Percentiles rank a stretch among this genome's conserved stretches.
Conservation (phyloP, 2,888 invertebrate genomes). For the Erebia ligea region DNA sequence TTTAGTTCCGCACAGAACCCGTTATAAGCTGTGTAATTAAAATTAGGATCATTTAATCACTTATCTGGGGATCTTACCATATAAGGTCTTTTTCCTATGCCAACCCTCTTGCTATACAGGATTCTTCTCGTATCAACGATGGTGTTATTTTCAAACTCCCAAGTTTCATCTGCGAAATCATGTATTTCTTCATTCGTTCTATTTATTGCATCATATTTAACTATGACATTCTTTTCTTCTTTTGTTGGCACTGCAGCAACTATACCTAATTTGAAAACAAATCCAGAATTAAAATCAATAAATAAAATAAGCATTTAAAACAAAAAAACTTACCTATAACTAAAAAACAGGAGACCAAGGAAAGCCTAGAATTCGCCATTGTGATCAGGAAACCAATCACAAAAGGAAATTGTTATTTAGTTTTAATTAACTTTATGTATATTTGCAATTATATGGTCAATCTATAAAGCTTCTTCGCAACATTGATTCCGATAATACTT, state of each 20-base stretch:
- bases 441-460: constrained; percentile 36
- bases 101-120: constrained; percentile 63
- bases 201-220: constrained; percentile 11
- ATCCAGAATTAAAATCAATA: background rate
- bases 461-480: constrained; percentile 14
- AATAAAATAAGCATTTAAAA: background rate
- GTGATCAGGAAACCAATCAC: constrained; percentile 27
- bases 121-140: constrained; percentile 68
- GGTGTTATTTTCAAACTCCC: constrained; percentile 70
- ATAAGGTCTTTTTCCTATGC: constrained; percentile 64
- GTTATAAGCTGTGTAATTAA: background rate
- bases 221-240: constrained; percentile 20
- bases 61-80: constrained; percentile 57
- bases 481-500: background rate
- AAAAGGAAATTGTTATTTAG: constrained; percentile 28
- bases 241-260: constrained; percentile 37
- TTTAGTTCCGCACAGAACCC: too few species aligned
- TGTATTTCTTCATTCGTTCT: constrained; percentile 36
- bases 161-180: constrained; percentile 62
- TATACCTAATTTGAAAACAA: constrained; percentile 28
- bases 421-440: constrained; percentile 24
- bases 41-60: background rate
- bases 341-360: constrained; percentile 30
- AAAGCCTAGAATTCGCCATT: constrained; percentile 33
- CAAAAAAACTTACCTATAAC: constrained; percentile 38